Evolutionary conservation across 1,140 invertebrate species (phyloP).

Genomic region (Drosophila neocordata): DNA sequence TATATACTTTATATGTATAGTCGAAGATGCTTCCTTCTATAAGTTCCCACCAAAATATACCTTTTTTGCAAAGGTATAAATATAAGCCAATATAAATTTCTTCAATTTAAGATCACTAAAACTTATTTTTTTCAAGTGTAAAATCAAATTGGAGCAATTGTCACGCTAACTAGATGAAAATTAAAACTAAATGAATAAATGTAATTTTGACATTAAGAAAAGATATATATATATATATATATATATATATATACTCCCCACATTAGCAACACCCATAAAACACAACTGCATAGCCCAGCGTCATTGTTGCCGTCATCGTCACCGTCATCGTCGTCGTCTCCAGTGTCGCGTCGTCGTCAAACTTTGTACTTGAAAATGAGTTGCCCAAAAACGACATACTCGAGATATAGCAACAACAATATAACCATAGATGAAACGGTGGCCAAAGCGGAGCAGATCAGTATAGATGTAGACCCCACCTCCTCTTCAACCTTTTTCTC

Average conservation of each 20-base stretch:
- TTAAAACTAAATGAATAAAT: slow-evolving; percentile 32
- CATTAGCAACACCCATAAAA: not conserved
- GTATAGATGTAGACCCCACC: no score
- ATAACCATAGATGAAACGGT: not conserved
- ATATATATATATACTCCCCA: not conserved
- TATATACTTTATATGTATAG: no score
- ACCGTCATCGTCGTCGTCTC: slow-evolving; percentile 5
- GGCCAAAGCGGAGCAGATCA: not conserved
- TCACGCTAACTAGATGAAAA: slow-evolving; percentile 63
- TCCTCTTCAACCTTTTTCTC: not conserved
- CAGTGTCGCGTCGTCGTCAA: slow-evolving; percentile 32
- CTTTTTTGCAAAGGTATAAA: no score
- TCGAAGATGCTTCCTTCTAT: no score
- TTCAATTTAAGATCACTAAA: no score
- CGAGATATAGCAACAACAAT: slow-evolving; percentile 15
- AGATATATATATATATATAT: not conserved
- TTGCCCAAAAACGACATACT: slow-evolving; percentile 52
- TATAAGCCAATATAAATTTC: no score
- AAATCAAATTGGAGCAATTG: slow-evolving; percentile 72
- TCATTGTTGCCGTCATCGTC: not conserved
- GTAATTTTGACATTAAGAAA: slow-evolving; percentile 19
- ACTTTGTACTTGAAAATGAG: slow-evolving; percentile 68
- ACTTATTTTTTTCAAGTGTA: not conserved
- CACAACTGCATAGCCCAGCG: slow-evolving; percentile 4
- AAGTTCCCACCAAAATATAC: no score